These are phyloP conservation scores for zebrafish (Danio rerio) DNA, from an alignment of 2,113 vertebrate species.

Conservation along the genomic window DNA sequence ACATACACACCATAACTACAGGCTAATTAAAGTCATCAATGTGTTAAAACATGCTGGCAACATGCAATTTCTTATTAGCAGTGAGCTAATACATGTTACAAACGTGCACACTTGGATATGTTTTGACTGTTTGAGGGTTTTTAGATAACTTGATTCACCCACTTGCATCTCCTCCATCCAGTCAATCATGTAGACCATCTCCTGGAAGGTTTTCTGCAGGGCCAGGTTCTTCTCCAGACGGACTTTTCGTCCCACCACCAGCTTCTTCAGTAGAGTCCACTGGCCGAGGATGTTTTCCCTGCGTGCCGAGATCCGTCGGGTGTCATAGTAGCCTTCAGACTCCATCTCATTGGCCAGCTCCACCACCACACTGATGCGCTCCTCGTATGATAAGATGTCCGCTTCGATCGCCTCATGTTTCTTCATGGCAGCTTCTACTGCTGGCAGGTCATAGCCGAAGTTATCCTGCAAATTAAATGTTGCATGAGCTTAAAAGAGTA, in stretches of 20 bases:
- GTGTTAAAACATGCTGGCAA: too few relatives aligned
- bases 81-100: too few relatives aligned
- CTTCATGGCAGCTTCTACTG: conserved; percentile 96
- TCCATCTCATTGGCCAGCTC: conserved; percentile 89
- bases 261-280: conserved; percentile 88
- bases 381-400: conserved; percentile 92
- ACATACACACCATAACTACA: too few relatives aligned
- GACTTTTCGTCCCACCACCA: conserved; percentile 81
- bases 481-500: background rate
- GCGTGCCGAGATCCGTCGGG: conserved; percentile 84
- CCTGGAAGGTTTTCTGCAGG: conserved; percentile 94
- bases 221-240: conserved; percentile 92
- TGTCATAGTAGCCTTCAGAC: conserved; percentile 88
- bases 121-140: too few relatives aligned
- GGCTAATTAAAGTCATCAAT: too few relatives aligned
- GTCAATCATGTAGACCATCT: conserved; percentile 99
- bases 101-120: too few relatives aligned
- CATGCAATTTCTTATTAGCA: too few relatives aligned
- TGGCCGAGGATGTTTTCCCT: conserved; percentile 93
- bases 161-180: conserved; percentile 99
- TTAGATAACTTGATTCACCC: background rate
- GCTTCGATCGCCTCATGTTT: conserved; percentile 97
- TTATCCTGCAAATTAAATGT: conserved; percentile 81
- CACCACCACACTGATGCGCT: conserved; percentile 88
- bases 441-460: conserved; percentile 93